These are phyloP conservation scores for Phylloscopus trochilus DNA, from an alignment of 2,113 vertebrate genomes.

Conservation along the genomic window DNA sequence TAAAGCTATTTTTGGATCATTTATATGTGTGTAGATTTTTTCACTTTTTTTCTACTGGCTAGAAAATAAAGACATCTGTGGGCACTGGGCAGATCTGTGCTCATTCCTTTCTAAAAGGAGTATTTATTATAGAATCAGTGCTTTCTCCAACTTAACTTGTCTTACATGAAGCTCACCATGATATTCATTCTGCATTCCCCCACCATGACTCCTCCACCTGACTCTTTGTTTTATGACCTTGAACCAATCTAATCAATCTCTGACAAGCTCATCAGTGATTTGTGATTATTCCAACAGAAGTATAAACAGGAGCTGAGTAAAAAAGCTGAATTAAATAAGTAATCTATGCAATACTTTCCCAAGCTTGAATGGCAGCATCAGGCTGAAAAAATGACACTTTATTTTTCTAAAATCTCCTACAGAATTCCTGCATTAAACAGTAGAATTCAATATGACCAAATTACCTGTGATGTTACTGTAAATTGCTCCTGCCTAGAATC, in stretches of 20 bases:
- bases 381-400: neutral
- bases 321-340: neutral
- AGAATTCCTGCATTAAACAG: neutral
- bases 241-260: neutral
- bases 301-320: neutral
- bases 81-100: neutral
- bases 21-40: neutral
- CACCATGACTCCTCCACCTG: neutral
- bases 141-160: neutral
- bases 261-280: conserved; percentile 39
- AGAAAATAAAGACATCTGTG: neutral
- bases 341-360: neutral
- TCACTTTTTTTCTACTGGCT: neutral
- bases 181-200: neutral
- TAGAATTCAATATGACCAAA: neutral
- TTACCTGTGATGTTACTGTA: neutral
- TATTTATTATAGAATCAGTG: neutral
- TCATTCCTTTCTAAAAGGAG: neutral
- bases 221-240: conserved; percentile 21
- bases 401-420: neutral
- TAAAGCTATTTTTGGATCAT: neutral
- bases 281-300: neutral
- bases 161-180: neutral
- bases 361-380: neutral
- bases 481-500: neutral